Evolutionary conservation across 2,888 invertebrate species (phyloP).

Genomic region (Drosophila sordidula): DNA sequence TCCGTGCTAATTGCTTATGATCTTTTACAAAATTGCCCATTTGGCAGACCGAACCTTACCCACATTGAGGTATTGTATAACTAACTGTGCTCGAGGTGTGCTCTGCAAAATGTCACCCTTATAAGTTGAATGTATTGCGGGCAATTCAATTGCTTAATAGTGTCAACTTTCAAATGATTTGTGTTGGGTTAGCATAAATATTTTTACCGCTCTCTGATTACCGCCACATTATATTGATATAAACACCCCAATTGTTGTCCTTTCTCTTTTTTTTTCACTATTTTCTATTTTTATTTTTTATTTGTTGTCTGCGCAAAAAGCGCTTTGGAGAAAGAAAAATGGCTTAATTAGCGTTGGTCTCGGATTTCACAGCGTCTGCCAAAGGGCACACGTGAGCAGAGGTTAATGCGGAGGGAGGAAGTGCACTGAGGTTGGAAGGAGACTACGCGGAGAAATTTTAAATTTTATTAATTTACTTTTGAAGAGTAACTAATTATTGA

Average conservation of each 20-base stretch:
- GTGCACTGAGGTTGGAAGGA: background rate
- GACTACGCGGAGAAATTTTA: background rate
- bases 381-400: background rate
- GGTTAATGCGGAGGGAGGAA: background rate
- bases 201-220: conserved; percentile 67
- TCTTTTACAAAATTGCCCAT: conserved; percentile 63
- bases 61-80: conserved; percentile 71
- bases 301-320: conserved; percentile 32
- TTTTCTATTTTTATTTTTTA: conserved; percentile 24
- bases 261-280: conserved; percentile 13
- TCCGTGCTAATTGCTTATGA: conserved; percentile 72
- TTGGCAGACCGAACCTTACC: conserved; percentile 34
- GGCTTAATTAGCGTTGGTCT: conserved; percentile 64
- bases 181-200: conserved; percentile 57
- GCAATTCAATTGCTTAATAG: conserved; percentile 62
- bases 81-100: conserved; percentile 32
- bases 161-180: conserved; percentile 78
- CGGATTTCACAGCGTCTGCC: conserved; percentile 40
- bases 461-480: background rate
- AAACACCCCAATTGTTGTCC: conserved; percentile 70
- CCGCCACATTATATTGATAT: conserved; percentile 61
- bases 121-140: conserved; percentile 5
- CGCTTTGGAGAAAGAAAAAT: conserved; percentile 44
- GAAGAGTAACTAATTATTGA: too few relatives aligned
- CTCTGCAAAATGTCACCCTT: conserved; percentile 35